Evolutionary conservation across 1,140 invertebrate genomes (phyloP), one percentile per base, ranked within the genome.

Genomic region (Lanistes nyassanus): DNA sequence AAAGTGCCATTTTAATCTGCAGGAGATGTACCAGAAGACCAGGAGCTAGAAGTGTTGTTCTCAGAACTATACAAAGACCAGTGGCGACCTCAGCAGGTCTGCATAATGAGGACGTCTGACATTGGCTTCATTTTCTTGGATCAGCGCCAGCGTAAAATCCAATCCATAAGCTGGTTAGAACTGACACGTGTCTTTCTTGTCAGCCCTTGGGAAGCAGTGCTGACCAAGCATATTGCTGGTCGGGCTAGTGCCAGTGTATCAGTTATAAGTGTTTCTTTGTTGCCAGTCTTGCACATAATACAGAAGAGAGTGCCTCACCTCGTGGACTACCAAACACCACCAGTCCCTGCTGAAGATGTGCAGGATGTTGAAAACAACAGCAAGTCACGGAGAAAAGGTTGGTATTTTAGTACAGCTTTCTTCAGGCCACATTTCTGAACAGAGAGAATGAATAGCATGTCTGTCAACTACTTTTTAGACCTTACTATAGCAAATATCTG

Each of bases 141-240:
- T 56, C 9, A 53, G 21, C 70, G 55, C 70, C 70, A 72, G 55
- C 55, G 56, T 26, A 55, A 26, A 29, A 55, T 72, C 1, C 70
- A 72, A 55, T 4, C 34, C 31, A 29, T 72, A 13, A 55, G 31
- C 31, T 72, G 70, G 70, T 34, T 42, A 26, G 70, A 72, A 26
- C 55, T 72, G 53, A 60, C 70, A 2, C 55, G 70, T 3, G 70
- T 62, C 34, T 72, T 72, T 37, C 34, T 72, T 11, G 56, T 72
- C 56, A 72, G 56, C 31, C 70, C 70, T 2, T 72, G 70, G 70
- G 70, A 72, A 36, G 70, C 60, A 34, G 70, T 72, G 34, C 37
- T 72, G 36, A 72, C 70, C 53, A 60, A 42, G 34, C 70, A 72
- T 42, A 36, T 60, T 31, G 70, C 70, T 9, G 70, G 70, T 23